phyloP scores from a whole-genome alignment of 2,888 invertebrate genomes.

The Microplitis manilae region DNA sequence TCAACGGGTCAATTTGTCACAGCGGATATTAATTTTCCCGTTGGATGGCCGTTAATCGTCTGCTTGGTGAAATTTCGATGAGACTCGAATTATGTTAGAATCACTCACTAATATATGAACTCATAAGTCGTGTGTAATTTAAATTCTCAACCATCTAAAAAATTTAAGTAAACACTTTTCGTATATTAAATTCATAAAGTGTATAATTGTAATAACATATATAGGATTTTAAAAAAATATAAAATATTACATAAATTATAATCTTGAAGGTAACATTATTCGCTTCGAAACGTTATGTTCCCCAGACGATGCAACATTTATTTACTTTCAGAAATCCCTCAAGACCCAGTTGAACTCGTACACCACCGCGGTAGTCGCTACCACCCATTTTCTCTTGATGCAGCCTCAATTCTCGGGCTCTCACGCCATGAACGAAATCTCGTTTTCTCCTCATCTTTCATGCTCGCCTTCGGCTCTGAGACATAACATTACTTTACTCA shows the following conservation, averaged over 20 bases:
- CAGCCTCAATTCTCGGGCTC: background rate
- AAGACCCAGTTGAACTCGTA: background rate
- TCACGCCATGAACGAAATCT: slow-evolving; percentile 4
- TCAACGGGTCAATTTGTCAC: slow-evolving; percentile 46
- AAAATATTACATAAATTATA: background rate
- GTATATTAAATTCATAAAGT: background rate
- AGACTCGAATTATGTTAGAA: slow-evolving; percentile 16
- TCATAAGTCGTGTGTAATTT: background rate
- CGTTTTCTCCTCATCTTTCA: background rate
- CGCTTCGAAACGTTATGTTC: background rate
- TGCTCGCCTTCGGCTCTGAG: background rate
- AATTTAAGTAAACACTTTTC: background rate
- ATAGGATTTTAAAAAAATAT: background rate
- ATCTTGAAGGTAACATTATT: background rate
- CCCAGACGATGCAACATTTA: slow-evolving; percentile 8
- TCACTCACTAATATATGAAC: slow-evolving; percentile 5
- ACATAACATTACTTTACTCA: background rate
- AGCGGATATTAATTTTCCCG: slow-evolving; percentile 54
- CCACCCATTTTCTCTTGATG: background rate
- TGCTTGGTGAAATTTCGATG: slow-evolving; percentile 45
- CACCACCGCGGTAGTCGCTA: background rate
- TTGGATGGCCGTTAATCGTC: slow-evolving; percentile 50
- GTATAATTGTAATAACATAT: background rate
- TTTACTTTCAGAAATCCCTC: background rate
- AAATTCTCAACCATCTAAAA: background rate